Evolutionary conservation across 2,888 invertebrate species (phyloP).

Genomic region (Lycaena phlaeas): DNA sequence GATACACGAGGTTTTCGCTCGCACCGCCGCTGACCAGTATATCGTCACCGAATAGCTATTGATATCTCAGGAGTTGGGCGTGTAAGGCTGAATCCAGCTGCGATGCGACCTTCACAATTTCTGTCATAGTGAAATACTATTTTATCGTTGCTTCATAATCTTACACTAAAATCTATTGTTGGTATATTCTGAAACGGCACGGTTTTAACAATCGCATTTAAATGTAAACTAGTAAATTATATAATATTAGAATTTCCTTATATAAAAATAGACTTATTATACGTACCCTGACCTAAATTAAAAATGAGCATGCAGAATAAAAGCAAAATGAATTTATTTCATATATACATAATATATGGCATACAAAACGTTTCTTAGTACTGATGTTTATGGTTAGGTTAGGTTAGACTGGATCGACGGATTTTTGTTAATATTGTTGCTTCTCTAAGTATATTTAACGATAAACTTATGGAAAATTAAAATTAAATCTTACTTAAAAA

Average conservation of each 20-base stretch:
- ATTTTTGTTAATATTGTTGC: too few relatives aligned
- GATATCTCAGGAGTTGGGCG: conserved; percentile 55
- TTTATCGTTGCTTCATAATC: conserved; percentile 19
- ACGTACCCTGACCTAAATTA: conserved; percentile 3
- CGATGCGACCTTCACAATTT: conserved; percentile 64
- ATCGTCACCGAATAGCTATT: conserved; percentile 62
- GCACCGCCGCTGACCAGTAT: conserved; percentile 33
- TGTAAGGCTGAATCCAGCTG: conserved; percentile 62
- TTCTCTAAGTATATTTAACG: too few relatives aligned
- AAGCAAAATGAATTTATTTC: neutral
- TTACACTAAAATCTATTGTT: conserved; percentile 8
- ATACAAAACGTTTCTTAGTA: too few relatives aligned
- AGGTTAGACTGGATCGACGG: too few relatives aligned
- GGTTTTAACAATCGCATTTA: too few relatives aligned
- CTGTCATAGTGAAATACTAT: conserved; percentile 43
- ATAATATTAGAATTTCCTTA: conserved; percentile 3
- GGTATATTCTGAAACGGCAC: too few relatives aligned
- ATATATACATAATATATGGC: too few relatives aligned
- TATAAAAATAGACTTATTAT: neutral
- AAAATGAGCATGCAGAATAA: neutral
- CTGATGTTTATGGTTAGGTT: too few relatives aligned
- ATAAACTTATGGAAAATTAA: too few relatives aligned
- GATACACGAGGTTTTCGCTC: conserved; percentile 32
- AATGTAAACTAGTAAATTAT: too few relatives aligned
- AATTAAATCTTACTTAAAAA: too few relatives aligned